Conservation (phyloP, 2,113 vertebrate genomes). For the Malurus elegans region DNA sequence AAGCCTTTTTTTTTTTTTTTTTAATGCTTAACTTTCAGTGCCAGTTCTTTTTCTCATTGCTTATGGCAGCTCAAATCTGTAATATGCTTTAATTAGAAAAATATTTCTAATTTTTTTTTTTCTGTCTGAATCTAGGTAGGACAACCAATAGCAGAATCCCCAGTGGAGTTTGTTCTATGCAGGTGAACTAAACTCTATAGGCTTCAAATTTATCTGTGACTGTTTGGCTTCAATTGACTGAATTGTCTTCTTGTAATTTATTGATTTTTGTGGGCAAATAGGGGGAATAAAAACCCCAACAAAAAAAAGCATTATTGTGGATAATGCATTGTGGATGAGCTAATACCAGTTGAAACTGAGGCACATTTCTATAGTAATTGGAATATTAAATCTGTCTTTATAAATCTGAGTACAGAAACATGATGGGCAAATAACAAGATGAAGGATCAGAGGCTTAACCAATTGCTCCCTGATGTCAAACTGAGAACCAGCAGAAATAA, state of each 20-base stretch:
- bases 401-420: conserved; percentile 44
- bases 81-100: neutral
- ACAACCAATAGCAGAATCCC: neutral
- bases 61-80: neutral
- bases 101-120: accelerated
- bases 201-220: neutral
- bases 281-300: accelerated
- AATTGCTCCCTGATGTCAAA: conserved; percentile 70
- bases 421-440: conserved; percentile 42
- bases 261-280: neutral
- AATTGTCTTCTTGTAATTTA: neutral
- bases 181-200: neutral
- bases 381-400: conserved; percentile 42
- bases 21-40: neutral
- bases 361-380: neutral
- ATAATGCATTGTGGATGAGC: neutral
- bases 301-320: neutral
- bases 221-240: neutral
- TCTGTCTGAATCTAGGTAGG: neutral
- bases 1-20: neutral
- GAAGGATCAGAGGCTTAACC: conserved; percentile 57
- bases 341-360: neutral
- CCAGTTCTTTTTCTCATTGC: neutral
- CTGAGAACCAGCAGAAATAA: conserved; percentile 69
- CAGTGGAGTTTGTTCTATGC: neutral